A percentile compares a stretch with the other conserved stretches of the same genome.
phyloP scores from a whole-genome alignment of 2,888 invertebrate genomes.

The Pheosia gnoma region DNA sequence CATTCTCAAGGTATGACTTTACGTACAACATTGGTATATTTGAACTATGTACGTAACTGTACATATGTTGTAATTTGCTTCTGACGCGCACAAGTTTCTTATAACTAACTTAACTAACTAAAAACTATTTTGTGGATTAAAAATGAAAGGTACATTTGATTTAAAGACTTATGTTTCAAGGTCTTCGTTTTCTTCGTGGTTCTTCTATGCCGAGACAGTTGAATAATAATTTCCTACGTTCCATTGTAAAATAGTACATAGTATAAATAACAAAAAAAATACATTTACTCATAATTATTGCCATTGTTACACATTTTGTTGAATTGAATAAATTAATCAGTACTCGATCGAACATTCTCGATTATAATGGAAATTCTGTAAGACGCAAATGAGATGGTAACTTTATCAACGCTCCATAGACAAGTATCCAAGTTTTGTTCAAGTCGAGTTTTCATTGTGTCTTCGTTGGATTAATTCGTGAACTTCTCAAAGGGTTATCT shows the following conservation, averaged over 20 bases:
- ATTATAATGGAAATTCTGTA: constrained; percentile 25
- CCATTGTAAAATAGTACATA: too few species aligned
- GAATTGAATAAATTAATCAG: constrained; percentile 22
- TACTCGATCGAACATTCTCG: constrained; percentile 27
- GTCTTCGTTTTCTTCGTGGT: too few species aligned
- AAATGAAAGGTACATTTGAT: too few species aligned
- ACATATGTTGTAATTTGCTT: constrained; percentile 9
- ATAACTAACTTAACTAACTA: background rate
- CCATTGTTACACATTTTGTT: constrained; percentile 1
- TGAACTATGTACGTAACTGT: constrained; percentile 4
- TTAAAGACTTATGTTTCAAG: too few species aligned
- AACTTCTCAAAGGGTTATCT: constrained; percentile 76
- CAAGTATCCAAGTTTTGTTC: constrained; percentile 54
- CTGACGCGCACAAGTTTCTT: constrained; percentile 9
- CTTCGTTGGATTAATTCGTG: constrained; percentile 72
- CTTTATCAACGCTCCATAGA: constrained; percentile 50
- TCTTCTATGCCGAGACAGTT: too few species aligned
- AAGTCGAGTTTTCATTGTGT: constrained; percentile 69
- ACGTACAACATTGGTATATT: constrained; percentile 4
- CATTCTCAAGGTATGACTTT: background rate
- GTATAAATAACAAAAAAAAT: too few species aligned
- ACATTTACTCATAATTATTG: too few species aligned
- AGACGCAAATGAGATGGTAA: constrained; percentile 35
- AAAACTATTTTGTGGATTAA: too few species aligned
- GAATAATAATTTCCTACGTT: too few species aligned